Evolutionary conservation across 2,888 invertebrate genomes (phyloP).

Genomic region (Dynastes grantii): DNA sequence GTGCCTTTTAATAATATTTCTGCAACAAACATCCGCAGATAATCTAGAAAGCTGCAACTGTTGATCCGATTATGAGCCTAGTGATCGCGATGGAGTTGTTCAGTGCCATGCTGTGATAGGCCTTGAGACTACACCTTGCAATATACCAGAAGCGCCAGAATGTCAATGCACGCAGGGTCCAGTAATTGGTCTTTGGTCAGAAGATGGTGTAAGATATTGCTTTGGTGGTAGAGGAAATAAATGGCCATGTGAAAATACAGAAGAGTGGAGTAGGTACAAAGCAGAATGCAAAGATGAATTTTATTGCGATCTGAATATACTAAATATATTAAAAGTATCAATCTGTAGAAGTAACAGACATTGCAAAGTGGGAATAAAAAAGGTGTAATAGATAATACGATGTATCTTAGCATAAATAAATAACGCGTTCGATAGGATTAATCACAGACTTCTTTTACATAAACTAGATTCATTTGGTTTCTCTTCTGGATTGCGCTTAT

Average conservation of each 20-base stretch:
- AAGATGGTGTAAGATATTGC: conserved; percentile 5
- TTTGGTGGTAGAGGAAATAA: background rate
- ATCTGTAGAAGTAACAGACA: too few species aligned
- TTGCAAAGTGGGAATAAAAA: too few species aligned
- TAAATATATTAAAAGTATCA: too few species aligned
- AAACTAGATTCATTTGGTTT: too few species aligned
- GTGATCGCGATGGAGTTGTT: background rate
- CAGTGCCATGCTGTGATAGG: background rate
- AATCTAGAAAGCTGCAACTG: conserved; percentile 16
- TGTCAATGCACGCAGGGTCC: background rate
- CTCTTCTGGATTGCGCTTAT: too few species aligned
- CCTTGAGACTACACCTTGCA: conserved; percentile 2
- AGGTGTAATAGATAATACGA: too few species aligned
- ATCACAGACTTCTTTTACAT: too few species aligned
- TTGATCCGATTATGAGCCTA: background rate
- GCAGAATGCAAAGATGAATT: conserved; percentile 14
- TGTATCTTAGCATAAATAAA: too few species aligned
- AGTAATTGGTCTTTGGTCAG: background rate
- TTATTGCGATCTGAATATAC: background rate
- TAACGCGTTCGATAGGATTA: too few species aligned
- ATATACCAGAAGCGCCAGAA: conserved; percentile 27
- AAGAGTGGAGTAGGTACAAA: conserved; percentile 16
- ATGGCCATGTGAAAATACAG: conserved; percentile 36
- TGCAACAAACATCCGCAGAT: background rate
- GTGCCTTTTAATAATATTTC: background rate